These are phyloP conservation scores for Saccostrea glomerata DNA, from an alignment of 1,140 invertebrate species.

Conservation along the genomic window DNA sequence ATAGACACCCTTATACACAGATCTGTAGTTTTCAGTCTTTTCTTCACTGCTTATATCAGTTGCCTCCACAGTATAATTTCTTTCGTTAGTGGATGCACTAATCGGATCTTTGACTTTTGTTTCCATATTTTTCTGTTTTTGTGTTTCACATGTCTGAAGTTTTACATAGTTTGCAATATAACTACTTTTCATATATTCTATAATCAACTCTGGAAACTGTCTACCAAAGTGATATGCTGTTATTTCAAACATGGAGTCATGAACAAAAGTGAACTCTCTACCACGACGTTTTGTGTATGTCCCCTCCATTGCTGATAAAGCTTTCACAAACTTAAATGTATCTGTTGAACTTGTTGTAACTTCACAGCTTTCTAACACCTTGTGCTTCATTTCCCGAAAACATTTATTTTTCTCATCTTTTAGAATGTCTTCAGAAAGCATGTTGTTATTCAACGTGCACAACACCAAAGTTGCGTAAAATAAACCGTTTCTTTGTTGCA, in stretches of 20 bases:
- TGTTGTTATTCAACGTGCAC: background rate
- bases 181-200: conserved; percentile 20
- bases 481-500: background rate
- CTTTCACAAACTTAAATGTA: no score
- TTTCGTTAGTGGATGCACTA: no score
- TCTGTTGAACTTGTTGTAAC: no score
- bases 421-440: background rate
- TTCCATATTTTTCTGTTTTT: no score
- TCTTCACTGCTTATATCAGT: no score
- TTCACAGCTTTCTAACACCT: no score
- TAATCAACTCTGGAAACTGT: conserved; percentile 5
- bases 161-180: background rate
- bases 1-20: no score
- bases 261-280: background rate
- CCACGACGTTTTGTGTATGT: no score
- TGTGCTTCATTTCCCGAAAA: background rate
- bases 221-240: background rate
- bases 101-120: no score
- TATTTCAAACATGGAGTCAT: background rate
- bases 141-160: no score
- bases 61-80: background rate
- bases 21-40: no score
- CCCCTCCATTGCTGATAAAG: no score
- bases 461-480: background rate
- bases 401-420: background rate